Evolutionary conservation across 2,797 vertebrate genomes (phyloP).

Genomic region (Schizopygopsis malacanthus): DNA sequence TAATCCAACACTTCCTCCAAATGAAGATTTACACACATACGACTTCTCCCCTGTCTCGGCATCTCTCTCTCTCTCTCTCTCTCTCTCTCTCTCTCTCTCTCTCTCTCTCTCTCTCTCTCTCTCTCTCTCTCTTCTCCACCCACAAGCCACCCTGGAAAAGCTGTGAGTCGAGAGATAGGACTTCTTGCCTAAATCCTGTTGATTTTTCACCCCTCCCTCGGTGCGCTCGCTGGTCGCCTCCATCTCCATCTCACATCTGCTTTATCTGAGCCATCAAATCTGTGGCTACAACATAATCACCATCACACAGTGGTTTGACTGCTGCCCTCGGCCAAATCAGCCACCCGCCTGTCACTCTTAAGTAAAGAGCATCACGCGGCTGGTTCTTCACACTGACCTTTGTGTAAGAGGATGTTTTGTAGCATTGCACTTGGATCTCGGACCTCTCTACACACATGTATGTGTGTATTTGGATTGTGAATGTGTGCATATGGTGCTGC

Average conservation of each 20-base stretch:
- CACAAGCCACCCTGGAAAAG: conserved; percentile 45
- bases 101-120: too few relatives aligned
- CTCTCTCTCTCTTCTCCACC: neutral
- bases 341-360: neutral
- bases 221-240: conserved; percentile 22
- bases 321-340: conserved; percentile 22
- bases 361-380: neutral
- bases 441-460: neutral
- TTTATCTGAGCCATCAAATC: conserved; percentile 39
- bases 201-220: conserved; percentile 11
- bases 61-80: conserved; percentile 21
- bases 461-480: neutral
- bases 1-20: conserved; percentile 47
- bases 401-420: conserved; percentile 1
- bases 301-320: conserved; percentile 33
- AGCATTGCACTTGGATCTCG: neutral
- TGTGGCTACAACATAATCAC: conserved; percentile 46
- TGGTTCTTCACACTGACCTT: conserved; percentile 27
- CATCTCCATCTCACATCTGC: conserved; percentile 51
- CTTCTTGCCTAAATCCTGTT: conserved; percentile 48
- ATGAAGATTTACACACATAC: conserved; percentile 52
- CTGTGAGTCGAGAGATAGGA: conserved; percentile 52
- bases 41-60: conserved; percentile 17
- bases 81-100: too few relatives aligned
- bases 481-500: neutral